These are phyloP conservation scores for Anagrus nilaparvatae DNA, from an alignment of 1,140 invertebrate species.

Conservation along the genomic window DNA sequence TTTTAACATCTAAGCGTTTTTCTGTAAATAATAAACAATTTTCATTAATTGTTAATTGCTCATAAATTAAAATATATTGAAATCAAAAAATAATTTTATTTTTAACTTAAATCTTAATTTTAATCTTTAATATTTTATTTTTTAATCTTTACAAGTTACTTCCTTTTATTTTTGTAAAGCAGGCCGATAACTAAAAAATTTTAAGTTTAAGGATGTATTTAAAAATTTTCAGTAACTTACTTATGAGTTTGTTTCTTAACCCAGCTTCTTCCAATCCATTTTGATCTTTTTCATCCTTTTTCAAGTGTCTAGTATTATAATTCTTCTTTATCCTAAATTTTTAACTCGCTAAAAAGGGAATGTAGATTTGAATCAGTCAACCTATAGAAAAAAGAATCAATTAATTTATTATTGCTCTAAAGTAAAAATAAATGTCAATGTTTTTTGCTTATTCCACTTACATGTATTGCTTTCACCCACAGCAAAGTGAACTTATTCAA, in stretches of 20 bases:
- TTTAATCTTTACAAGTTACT: no score
- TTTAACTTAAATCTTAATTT: no score
- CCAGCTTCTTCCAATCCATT: conserved; percentile 77
- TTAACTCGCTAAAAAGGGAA: conserved; percentile 76
- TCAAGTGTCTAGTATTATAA: conserved; percentile 69
- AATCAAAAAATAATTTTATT: no score
- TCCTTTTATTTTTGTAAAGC: neutral
- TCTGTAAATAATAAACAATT: conserved; percentile 48
- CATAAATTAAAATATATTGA: no score
- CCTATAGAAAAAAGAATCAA: conserved; percentile 54
- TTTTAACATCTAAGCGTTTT: conserved; percentile 66
- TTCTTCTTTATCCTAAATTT: conserved; percentile 88
- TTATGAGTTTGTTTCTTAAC: conserved; percentile 66
- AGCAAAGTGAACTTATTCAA: conserved; percentile 77
- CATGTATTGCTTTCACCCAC: conserved; percentile 75
- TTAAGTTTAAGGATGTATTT: no score
- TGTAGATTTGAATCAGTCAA: conserved; percentile 75
- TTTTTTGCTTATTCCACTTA: conserved; percentile 32
- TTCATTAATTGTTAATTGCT: no score
- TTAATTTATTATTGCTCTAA: conserved; percentile 7
- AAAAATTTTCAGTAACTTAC: no score
- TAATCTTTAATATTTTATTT: no score
- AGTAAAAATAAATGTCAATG: no score
- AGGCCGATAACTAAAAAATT: neutral
- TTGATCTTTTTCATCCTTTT: conserved; percentile 72